Conservation (phyloP, 1,140 invertebrate species). For the Drosophila rhopaloa region DNA sequence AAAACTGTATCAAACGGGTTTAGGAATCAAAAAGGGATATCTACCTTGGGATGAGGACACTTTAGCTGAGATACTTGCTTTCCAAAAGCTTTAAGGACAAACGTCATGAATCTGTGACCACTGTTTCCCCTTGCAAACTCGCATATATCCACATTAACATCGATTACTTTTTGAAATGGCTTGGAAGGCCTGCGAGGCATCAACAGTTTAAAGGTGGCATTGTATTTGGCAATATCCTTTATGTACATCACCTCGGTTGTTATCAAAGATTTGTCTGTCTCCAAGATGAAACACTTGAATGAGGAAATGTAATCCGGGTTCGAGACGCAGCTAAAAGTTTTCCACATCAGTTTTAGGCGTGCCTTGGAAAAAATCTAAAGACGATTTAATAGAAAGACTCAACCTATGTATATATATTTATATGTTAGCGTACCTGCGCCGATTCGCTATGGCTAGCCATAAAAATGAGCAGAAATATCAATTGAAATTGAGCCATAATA, state of each 20-base stretch:
- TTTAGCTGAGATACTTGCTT: slow-evolving; percentile 16
- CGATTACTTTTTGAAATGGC: slow-evolving; percentile 31
- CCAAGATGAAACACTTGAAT: slow-evolving; percentile 39
- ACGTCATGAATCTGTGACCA: slow-evolving; percentile 22
- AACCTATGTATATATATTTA: background rate
- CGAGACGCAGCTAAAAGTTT: slow-evolving; percentile 18
- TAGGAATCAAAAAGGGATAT: no score
- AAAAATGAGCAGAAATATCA: slow-evolving; percentile 20
- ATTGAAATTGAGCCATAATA: slow-evolving; percentile 21
- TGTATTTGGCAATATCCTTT: slow-evolving; percentile 6
- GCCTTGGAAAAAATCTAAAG: slow-evolving; percentile 1
- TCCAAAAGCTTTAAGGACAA: slow-evolving; percentile 27
- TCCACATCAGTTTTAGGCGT: slow-evolving; percentile 35
- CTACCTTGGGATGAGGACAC: slow-evolving; percentile 49
- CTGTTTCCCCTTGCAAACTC: slow-evolving; percentile 26
- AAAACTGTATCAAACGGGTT: background rate
- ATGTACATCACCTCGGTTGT: slow-evolving; percentile 16
- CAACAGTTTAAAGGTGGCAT: slow-evolving; percentile 41
- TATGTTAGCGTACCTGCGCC: slow-evolving; percentile 18
- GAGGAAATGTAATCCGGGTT: slow-evolving; percentile 14
- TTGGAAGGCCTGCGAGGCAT: slow-evolving; percentile 3
- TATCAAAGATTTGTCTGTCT: slow-evolving; percentile 23
- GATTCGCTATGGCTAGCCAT: slow-evolving; percentile 3
- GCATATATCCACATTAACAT: slow-evolving; percentile 46
- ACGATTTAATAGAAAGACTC: slow-evolving; percentile 1